Evolutionary conservation across 2,888 invertebrate genomes (phyloP).

Genomic region (Scrobipalpa atriplicella): DNA sequence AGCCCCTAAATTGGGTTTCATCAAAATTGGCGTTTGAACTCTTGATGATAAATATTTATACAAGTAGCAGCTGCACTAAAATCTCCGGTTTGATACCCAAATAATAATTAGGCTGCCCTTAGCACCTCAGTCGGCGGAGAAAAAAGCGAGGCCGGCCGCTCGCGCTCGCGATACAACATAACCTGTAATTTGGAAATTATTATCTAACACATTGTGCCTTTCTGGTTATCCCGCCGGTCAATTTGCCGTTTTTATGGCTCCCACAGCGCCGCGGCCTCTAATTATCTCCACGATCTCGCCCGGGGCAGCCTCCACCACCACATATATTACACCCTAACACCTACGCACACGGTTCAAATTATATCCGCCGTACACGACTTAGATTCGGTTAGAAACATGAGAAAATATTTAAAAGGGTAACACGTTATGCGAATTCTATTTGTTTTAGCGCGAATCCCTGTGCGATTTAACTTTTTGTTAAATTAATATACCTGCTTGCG

Average conservation of each 20-base stretch:
- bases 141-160: slow-evolving; percentile 67
- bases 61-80: slow-evolving; percentile 83
- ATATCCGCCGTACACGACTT: slow-evolving; percentile 32
- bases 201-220: slow-evolving; percentile 84
- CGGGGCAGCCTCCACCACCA: slow-evolving; percentile 48
- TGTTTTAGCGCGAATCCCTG: slow-evolving; percentile 72
- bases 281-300: slow-evolving; percentile 80
- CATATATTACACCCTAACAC: slow-evolving; percentile 39
- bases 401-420: slow-evolving; percentile 73
- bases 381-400: slow-evolving; percentile 68
- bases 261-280: slow-evolving; percentile 81
- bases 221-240: slow-evolving; percentile 83
- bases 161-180: slow-evolving; percentile 78
- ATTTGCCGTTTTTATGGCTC: slow-evolving; percentile 83
- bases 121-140: slow-evolving; percentile 79
- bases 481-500: slow-evolving; percentile 10
- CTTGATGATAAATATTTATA: slow-evolving; percentile 82
- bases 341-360: slow-evolving; percentile 45
- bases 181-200: slow-evolving; percentile 83
- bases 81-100: slow-evolving; percentile 78
- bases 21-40: slow-evolving; percentile 75
- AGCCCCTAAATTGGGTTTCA: slow-evolving; percentile 68
- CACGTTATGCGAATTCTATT: slow-evolving; percentile 76
- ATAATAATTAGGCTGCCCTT: slow-evolving; percentile 82
- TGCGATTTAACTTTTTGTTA: slow-evolving; percentile 51